Evolutionary conservation across 2,113 vertebrate genomes (phyloP).

Genomic region (Upupa epops): DNA sequence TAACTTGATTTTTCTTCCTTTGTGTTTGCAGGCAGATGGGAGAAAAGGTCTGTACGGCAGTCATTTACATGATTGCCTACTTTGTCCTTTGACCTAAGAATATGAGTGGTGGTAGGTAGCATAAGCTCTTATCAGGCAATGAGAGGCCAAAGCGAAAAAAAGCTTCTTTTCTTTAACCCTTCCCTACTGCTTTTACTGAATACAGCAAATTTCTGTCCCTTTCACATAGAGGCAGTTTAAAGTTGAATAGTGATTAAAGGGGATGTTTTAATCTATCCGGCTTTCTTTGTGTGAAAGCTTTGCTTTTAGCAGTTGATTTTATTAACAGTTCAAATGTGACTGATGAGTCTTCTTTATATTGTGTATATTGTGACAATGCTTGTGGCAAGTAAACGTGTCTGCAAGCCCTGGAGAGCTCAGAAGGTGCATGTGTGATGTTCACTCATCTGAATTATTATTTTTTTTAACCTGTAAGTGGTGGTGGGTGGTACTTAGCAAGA

Average conservation of each 20-base stretch:
- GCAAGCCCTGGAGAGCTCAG: not conserved
- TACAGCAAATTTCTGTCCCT: constrained; percentile 40
- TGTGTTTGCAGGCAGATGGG: constrained; percentile 28
- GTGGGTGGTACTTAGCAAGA: not conserved
- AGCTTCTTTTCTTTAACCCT: not conserved
- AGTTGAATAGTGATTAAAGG: constrained; percentile 2
- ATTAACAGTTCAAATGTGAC: constrained; percentile 9
- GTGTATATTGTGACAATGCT: not conserved
- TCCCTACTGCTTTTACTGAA: constrained; percentile 12
- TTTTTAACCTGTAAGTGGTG: not conserved
- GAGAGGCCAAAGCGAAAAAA: not conserved
- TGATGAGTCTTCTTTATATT: not conserved
- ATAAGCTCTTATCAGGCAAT: not conserved
- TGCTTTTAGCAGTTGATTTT: not conserved
- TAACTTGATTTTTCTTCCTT: constrained; percentile 3
- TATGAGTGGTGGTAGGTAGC: not conserved
- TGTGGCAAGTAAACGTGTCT: constrained; percentile 26
- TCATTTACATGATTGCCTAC: constrained; percentile 44
- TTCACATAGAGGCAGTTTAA: not conserved
- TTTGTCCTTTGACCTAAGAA: constrained; percentile 39
- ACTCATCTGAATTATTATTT: not conserved
- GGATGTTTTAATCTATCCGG: not conserved
- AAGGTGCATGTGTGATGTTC: not conserved
- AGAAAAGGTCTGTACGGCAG: not conserved
- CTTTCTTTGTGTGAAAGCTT: constrained; percentile 23